Evolutionary conservation across 2,797 vertebrate species (phyloP).

Genomic region (Sandelia bainsii): DNA sequence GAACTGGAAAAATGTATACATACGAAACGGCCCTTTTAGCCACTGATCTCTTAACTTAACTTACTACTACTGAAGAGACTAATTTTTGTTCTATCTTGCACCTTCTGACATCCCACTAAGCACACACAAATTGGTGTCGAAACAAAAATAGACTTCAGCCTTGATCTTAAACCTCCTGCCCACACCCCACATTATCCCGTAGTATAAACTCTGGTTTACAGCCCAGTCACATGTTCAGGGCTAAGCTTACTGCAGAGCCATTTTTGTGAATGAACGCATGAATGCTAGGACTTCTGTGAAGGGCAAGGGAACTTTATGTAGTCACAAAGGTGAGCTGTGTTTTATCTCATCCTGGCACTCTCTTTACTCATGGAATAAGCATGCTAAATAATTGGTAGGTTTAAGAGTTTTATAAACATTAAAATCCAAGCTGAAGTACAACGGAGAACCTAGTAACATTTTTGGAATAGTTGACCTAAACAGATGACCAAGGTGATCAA

Average conservation of each 20-base stretch:
- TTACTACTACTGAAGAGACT: not conserved
- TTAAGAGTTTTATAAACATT: not conserved
- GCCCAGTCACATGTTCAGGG: slow-evolving; percentile 42
- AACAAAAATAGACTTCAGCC: slow-evolving; percentile 73
- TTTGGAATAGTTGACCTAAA: slow-evolving; percentile 12
- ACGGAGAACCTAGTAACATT: not conserved
- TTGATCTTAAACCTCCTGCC: slow-evolving; percentile 52
- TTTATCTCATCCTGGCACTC: not conserved
- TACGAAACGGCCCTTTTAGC: slow-evolving; percentile 21
- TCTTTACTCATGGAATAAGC: not conserved
- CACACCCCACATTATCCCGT: slow-evolving; percentile 16
- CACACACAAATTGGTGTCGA: slow-evolving; percentile 10
- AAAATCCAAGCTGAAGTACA: not conserved
- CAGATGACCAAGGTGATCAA: not conserved
- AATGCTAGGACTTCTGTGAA: slow-evolving; percentile 26
- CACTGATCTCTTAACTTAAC: slow-evolving; percentile 31
- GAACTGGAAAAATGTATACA: slow-evolving; percentile 26
- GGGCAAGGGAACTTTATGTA: not conserved
- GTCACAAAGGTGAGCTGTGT: slow-evolving; percentile 9
- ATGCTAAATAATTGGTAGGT: not conserved
- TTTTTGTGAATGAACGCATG: slow-evolving; percentile 53
- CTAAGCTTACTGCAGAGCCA: slow-evolving; percentile 57
- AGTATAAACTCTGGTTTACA: slow-evolving; percentile 45
- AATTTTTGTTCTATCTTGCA: slow-evolving; percentile 29
- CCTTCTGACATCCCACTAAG: slow-evolving; percentile 16